phyloP scores from a whole-genome alignment of 2,113 vertebrate genomes.

The Syngnathus floridae region DNA sequence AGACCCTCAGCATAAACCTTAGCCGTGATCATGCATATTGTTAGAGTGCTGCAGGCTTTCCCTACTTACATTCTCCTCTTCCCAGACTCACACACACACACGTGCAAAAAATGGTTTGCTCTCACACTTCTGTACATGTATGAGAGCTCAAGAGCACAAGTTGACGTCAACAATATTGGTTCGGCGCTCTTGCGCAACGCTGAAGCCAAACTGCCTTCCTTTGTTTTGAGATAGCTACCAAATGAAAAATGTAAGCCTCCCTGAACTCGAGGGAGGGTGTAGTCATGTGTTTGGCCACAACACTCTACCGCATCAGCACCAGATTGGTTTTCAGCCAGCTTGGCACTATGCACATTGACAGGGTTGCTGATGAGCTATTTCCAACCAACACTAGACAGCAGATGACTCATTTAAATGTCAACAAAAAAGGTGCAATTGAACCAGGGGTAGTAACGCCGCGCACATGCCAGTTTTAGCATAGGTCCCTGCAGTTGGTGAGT shows the following conservation, averaged over 20 bases:
- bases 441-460: constrained; percentile 31
- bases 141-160: constrained; percentile 4
- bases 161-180: neutral
- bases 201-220: neutral
- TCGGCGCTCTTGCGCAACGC: neutral
- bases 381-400: constrained; percentile 29
- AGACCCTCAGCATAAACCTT: constrained; percentile 26
- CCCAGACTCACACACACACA: constrained; percentile 17
- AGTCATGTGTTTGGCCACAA: constrained; percentile 41
- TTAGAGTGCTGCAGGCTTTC: constrained; percentile 25
- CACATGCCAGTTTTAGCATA: constrained; percentile 22
- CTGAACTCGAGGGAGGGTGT: constrained; percentile 21
- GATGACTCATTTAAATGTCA: constrained; percentile 58
- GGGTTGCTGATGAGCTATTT: constrained; percentile 40
- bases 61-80: constrained; percentile 14
- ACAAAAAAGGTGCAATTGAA: constrained; percentile 23
- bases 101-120: constrained; percentile 11
- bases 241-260: constrained; percentile 17
- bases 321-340: constrained; percentile 62
- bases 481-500: constrained; percentile 30
- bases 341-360: constrained; percentile 45
- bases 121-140: constrained; percentile 11
- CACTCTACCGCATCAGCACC: constrained; percentile 63
- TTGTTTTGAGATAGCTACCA: constrained; percentile 10
- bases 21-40: constrained; percentile 18